Conservation (phyloP, 2,113 vertebrate genomes). For the Nyctereutes procyonoides region DNA sequence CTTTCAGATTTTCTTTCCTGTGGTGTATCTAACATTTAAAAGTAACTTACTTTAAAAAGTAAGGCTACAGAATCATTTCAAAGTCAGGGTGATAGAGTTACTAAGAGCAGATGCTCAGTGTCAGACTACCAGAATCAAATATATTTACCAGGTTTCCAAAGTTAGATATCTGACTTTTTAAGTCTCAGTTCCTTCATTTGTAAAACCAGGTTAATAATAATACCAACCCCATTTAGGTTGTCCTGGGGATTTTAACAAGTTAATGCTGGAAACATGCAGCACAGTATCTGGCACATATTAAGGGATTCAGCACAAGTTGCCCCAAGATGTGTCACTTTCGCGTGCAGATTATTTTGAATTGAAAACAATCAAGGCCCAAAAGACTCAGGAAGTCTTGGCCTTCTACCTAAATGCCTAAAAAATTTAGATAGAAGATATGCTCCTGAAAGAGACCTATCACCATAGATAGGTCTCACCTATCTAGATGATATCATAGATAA, state of each 20-base stretch:
- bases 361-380: not conserved
- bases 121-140: not conserved
- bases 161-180: not conserved
- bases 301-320: not conserved
- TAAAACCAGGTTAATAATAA: not conserved
- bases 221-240: not conserved
- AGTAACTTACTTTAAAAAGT: too few relatives aligned
- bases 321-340: not conserved
- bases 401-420: not conserved
- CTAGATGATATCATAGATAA: not conserved
- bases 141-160: not conserved
- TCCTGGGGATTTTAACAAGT: not conserved
- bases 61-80: not conserved
- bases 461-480: not conserved
- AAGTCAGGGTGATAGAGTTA: not conserved
- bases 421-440: not conserved
- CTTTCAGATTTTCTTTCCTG: not conserved
- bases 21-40: not conserved
- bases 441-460: not conserved
- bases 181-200: not conserved
- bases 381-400: not conserved
- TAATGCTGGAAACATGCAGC: not conserved
- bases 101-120: not conserved
- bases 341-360: not conserved
- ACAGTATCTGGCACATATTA: not conserved